Base-by-base conservation (phyloP, 1,140 invertebrate genomes). In the Drosophila dunni region DNA sequence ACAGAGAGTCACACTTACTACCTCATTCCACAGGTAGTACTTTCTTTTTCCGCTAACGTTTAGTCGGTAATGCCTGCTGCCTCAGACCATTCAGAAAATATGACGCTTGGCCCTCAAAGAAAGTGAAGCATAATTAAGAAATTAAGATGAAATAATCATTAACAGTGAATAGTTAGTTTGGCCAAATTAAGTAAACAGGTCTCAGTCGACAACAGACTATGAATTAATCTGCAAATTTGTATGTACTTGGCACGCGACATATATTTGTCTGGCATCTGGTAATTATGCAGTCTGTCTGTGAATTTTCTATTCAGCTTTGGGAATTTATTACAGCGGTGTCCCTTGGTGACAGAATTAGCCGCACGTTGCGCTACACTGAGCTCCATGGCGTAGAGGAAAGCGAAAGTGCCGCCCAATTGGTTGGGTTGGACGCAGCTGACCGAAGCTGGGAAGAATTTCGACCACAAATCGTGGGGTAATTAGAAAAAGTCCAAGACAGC, bases 391-490 rank as follows among this genome's bases (percentile, higher is more conserved):
- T 76, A 40, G 76, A 84, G 83, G 83, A 88, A 88, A 88, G 79
- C 83, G 83, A 88, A 88, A 88, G 83, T 88, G 79, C 84, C 83
- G 77, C 73, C 84, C 80, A 74, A 74, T 62, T 54, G 66, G 50
- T 33, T 64, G 46, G 75, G 82, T 29, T 81, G 79, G 85, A 89
- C 84, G 68, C 88, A 90, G 82, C 69, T 84, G 82, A 90, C 75
- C 79, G 88, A 69, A 86, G 86, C 79, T 90, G 78, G 72, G 83
- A 83, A 90, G 88, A 90, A 90, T 90, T 90, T 90, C 79, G 75
- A 90, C 88, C 88, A 90, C 88, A 90, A 90, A 86, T 86, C 79
- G 74, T 71, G 45, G 65, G 70, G 85, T 89, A 89, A 89, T 89
- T 88, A 88, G 84, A 88, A 88, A 88, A 86, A 81, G 65, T 78